phyloP scores from a whole-genome alignment of 2,888 invertebrate species.

The Erebia ligea region DNA sequence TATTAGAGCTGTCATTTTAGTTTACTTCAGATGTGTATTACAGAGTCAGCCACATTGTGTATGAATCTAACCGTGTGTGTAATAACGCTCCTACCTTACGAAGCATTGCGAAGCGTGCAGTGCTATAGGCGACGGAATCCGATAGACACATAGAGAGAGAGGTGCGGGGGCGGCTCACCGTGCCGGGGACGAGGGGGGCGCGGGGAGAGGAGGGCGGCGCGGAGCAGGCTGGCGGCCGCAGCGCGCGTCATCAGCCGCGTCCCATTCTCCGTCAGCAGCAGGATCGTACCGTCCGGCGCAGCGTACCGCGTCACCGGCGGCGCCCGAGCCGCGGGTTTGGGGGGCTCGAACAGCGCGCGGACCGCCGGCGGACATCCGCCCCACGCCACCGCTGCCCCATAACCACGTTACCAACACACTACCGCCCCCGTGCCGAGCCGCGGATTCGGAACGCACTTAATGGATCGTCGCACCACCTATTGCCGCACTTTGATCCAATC shows the following conservation, averaged over 20 bases:
- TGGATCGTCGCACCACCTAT: constrained; percentile 45
- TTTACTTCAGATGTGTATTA: too few species aligned
- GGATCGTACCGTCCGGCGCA: constrained; percentile 84
- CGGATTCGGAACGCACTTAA: constrained; percentile 69
- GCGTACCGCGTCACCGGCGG: constrained; percentile 84
- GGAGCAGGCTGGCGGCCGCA: constrained; percentile 80
- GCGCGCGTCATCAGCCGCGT: constrained; percentile 82
- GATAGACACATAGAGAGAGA: constrained; percentile 75
- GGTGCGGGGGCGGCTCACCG: constrained; percentile 81
- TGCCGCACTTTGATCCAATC: constrained; percentile 2
- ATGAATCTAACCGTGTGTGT: background rate
- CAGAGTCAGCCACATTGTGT: too few species aligned
- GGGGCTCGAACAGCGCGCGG: constrained; percentile 81
- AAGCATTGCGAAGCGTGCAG: constrained; percentile 80
- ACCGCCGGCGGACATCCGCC: constrained; percentile 79
- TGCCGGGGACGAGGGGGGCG: constrained; percentile 79
- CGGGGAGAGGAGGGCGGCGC: constrained; percentile 81
- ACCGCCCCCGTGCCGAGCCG: constrained; percentile 69
- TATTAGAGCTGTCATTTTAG: too few species aligned
- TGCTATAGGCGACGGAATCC: constrained; percentile 78
- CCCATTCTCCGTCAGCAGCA: constrained; percentile 86
- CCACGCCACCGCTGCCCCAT: constrained; percentile 80
- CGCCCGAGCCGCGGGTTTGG: constrained; percentile 69
- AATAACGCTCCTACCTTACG: constrained; percentile 76
- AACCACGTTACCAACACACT: constrained; percentile 77